Base-by-base conservation (phyloP, 2,888 invertebrate species). In the Caenorhabditis wallacei region DNA sequence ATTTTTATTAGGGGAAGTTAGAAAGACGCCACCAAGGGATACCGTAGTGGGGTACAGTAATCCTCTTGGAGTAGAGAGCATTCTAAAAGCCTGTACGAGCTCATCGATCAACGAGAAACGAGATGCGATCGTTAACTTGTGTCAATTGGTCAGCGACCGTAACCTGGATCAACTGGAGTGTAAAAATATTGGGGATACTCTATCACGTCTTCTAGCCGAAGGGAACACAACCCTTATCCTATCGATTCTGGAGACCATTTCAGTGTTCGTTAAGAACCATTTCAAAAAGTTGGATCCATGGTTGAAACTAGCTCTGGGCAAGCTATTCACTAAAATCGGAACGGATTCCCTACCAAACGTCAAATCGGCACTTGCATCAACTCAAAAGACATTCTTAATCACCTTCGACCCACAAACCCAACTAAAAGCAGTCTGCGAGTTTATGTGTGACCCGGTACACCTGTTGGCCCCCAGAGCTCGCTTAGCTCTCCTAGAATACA, bases 401-500 rank as follows among this genome's bases (percentile, higher is more conserved):
- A 57, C 69, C 0, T 79, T 82, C 51, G 82, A 82, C 51, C 74
- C 79, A 10, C n/a, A 51, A 0, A 26, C 48, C 5, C 82, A 82
- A 54, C 56, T 82, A n/a, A 82, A 74, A 53, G 53, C 74, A 1
- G 82, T 79, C 22, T 82, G 82, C 18, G 74, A 78, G 10, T 79
- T 79, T 37, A 82, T 82, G 79, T 74, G 74, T 35, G 82, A 82
- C 40, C 82, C 82, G 18, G 69, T 79, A 1, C 72, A 82, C 53
- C 46, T 82, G 35, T 24, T 82, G 40, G 56, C 68, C 3, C 82
- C 82, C 7, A 72, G 66, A 16, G 61, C 82, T 0, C 63, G 82
- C 11, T 35, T 82, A 18, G 76, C 82, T 0, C 56, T 82, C 20
- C 30, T 82, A 10, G 82, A 82, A 30, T 78, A 82, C 70, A 70